Evolutionary conservation across 2,797 vertebrate genomes (phyloP), one percentile per base, ranked within the genome.

Genomic region (Tadarida brasiliensis): DNA sequence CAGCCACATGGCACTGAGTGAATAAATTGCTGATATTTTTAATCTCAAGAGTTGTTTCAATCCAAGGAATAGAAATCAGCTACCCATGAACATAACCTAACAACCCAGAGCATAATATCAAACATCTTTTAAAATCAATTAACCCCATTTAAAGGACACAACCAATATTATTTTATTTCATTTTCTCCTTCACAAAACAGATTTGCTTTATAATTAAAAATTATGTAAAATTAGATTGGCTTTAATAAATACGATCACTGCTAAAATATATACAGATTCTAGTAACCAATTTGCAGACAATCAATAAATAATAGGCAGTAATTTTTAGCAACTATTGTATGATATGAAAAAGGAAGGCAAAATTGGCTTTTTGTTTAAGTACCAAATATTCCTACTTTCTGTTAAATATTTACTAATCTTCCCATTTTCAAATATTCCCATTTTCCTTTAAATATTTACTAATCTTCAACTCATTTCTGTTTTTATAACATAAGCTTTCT

Each of bases 121-220:
- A 93, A 47, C 16, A 92, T 47, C 44, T 20, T 95, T 94, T 95
- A 73, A 96, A 88, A 67, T 80, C 54, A 78, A 89, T 82, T 77
- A 80, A 35, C 26, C 7, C 15, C 39, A 70, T n/a, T 81, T 78
- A 67, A 96, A 85, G 33, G 49, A 67, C 51, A 86, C 85, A 20
- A 39, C 11, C 5, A 89, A 57, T 5, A 14, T 2, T 49, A 70
- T 54, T 16, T 77, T n/a, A 87, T n/a, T 87, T 73, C 3, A 92
- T n/a, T 86, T 80, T 76, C 89, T 89, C 28, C 14, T 65, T 87
- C n/a, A 84, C 9, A 80, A 80, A 91, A 82, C 28, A 90, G 24
- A 78, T 56, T 47, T 24, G n/a, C n/a, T 78, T 22, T 78, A 22
- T 78, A 78, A 56, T 56, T 33, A 78, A 15, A n/a, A 35, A 56